phyloP scores from a whole-genome alignment of 2,113 vertebrate genomes.

The Lichenostomus cassidix region DNA sequence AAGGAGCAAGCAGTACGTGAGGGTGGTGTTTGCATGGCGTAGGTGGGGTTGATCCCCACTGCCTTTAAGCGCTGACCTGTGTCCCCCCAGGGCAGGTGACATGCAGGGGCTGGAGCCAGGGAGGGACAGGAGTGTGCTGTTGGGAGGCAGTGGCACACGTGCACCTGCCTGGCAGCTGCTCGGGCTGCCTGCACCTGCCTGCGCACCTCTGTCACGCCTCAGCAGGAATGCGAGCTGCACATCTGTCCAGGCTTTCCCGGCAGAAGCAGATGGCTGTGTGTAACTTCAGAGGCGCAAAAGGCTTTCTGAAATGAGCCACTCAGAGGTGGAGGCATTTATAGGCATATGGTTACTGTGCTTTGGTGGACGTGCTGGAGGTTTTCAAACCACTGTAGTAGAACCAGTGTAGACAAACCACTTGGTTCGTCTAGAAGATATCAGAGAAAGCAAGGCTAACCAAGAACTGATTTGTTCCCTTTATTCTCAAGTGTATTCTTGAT shows the following conservation, averaged over 20 bases:
- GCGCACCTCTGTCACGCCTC: conserved; percentile 48
- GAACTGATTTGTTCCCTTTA: neutral
- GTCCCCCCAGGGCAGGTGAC: conserved; percentile 28
- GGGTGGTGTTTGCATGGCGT: conserved; percentile 17
- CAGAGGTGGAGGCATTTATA: conserved; percentile 41
- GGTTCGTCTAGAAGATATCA: neutral
- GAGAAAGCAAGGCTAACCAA: neutral
- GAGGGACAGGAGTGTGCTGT: conserved; percentile 43
- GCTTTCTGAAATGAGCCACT: conserved; percentile 60
- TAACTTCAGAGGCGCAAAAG: neutral
- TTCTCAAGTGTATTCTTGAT: neutral
- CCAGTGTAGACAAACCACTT: too few relatives aligned
- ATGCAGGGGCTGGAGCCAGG: neutral
- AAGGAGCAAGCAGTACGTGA: neutral
- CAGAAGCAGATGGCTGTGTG: conserved; percentile 9
- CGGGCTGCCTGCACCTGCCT: conserved; percentile 67
- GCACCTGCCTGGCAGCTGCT: conserved; percentile 74
- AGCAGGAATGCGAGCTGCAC: conserved; percentile 64
- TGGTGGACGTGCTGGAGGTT: neutral
- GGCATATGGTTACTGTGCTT: neutral
- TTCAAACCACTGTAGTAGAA: neutral
- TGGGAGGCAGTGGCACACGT: conserved; percentile 41
- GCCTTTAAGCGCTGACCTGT: conserved; percentile 1
- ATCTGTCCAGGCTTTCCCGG: conserved; percentile 68
- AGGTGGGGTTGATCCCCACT: conserved; percentile 1